Conservation (phyloP, 2,888 invertebrate species). For the Trypoxylon attenuatum region DNA sequence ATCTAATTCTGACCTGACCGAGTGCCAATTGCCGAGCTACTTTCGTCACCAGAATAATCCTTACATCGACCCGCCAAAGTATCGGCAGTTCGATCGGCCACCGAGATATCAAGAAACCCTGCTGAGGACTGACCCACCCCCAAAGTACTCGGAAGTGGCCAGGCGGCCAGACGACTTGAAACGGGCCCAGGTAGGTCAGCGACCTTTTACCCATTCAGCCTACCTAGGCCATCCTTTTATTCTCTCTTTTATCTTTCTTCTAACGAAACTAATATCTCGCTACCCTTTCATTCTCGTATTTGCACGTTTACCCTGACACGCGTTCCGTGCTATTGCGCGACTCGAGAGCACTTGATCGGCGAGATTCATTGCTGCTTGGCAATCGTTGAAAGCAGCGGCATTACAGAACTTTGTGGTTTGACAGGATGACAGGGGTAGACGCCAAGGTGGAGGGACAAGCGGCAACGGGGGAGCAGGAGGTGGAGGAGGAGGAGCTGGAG, state of each 20-base stretch:
- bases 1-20: conserved; percentile 55
- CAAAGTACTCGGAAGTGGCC: conserved; percentile 67
- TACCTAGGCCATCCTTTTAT: no score
- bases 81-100: conserved; percentile 66
- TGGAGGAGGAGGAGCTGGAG: conserved; percentile 27
- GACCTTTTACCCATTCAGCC: neutral
- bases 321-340: no score
- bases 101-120: conserved; percentile 68
- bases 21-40: conserved; percentile 57
- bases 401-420: conserved; percentile 46
- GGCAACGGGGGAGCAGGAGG: conserved; percentile 42
- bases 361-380: no score
- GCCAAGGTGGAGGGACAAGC: conserved; percentile 64
- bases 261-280: neutral
- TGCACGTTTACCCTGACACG: no score
- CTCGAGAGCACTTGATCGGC: no score
- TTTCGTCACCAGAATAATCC: conserved; percentile 56
- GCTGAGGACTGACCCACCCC: conserved; percentile 66
- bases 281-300: no score
- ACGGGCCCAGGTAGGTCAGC: conserved; percentile 58
- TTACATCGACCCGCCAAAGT: conserved; percentile 66
- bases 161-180: conserved; percentile 65
- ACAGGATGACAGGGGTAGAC: conserved; percentile 58
- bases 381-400: conserved; percentile 18
- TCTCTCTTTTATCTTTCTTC: neutral